phyloP scores from a whole-genome alignment of 2,888 invertebrate species.

The Andrena fulva region DNA sequence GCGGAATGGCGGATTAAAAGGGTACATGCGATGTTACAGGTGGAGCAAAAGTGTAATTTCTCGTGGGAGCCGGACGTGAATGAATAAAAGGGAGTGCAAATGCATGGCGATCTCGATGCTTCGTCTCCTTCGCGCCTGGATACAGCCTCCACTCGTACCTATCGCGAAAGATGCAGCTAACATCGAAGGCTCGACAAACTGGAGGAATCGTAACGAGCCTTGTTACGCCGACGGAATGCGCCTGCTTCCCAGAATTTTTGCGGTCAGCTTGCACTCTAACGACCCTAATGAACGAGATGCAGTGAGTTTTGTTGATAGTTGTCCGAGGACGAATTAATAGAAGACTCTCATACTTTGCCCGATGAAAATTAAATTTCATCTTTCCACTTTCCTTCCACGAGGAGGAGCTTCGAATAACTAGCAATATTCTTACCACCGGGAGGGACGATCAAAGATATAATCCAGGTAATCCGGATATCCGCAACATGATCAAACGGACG shows the following conservation, averaged over 20 bases:
- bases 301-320: neutral
- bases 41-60: slow-evolving; percentile 1
- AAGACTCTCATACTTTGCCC: neutral
- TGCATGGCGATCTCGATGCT: neutral
- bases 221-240: slow-evolving; percentile 15
- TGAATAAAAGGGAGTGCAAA: neutral
- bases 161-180: slow-evolving; percentile 18
- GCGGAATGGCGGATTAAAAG: slow-evolving; percentile 21
- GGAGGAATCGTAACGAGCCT: slow-evolving; percentile 22
- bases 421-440: neutral
- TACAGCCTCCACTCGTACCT: neutral
- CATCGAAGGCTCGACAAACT: slow-evolving; percentile 18
- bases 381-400: slow-evolving; percentile 22
- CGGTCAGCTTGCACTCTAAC: neutral
- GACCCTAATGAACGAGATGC: too few relatives aligned
- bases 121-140: slow-evolving; percentile 20
- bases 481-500: neutral
- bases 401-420: neutral
- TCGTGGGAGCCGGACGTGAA: slow-evolving; percentile 5
- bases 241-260: slow-evolving; percentile 9
- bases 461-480: neutral
- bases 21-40: neutral
- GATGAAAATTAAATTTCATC: slow-evolving; percentile 35
- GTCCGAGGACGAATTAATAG: neutral
- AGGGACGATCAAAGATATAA: neutral